These are phyloP conservation scores for Staurois parvus DNA, from an alignment of 2,797 vertebrate genomes.

Conservation along the genomic window DNA sequence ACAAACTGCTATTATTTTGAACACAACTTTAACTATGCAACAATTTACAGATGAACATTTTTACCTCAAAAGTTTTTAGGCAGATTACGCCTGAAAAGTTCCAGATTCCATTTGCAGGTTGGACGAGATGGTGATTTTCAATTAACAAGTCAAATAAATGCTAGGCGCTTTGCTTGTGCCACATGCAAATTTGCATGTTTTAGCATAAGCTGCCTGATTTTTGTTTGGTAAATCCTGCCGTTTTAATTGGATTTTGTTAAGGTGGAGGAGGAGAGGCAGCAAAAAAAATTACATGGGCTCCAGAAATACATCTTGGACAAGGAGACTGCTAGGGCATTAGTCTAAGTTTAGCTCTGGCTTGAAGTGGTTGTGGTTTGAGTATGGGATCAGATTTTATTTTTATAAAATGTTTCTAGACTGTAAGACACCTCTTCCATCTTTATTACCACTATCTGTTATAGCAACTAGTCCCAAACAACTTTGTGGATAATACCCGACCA, in stretches of 20 bases:
- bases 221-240: slow-evolving; percentile 30
- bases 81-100: slow-evolving; percentile 10
- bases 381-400: not conserved
- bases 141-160: slow-evolving; percentile 51
- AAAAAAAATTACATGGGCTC: not conserved
- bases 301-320: slow-evolving; percentile 19
- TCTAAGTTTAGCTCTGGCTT: not conserved
- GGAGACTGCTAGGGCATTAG: not conserved
- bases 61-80: not conserved
- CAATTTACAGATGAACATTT: not conserved
- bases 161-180: slow-evolving; percentile 5
- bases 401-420: not conserved
- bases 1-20: too few species aligned
- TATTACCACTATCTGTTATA: not conserved
- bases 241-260: slow-evolving; percentile 41
- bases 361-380: not conserved
- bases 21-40: too few species aligned
- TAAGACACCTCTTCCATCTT: not conserved
- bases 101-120: slow-evolving; percentile 1
- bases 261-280: not conserved
- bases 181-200: slow-evolving; percentile 39
- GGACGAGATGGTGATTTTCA: slow-evolving; percentile 26
- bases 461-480: too few species aligned
- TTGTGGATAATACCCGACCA: too few species aligned
- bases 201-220: slow-evolving; percentile 29